These are phyloP conservation scores for Antheraea mylitta DNA, from an alignment of 1,140 invertebrate genomes.

Conservation along the genomic window DNA sequence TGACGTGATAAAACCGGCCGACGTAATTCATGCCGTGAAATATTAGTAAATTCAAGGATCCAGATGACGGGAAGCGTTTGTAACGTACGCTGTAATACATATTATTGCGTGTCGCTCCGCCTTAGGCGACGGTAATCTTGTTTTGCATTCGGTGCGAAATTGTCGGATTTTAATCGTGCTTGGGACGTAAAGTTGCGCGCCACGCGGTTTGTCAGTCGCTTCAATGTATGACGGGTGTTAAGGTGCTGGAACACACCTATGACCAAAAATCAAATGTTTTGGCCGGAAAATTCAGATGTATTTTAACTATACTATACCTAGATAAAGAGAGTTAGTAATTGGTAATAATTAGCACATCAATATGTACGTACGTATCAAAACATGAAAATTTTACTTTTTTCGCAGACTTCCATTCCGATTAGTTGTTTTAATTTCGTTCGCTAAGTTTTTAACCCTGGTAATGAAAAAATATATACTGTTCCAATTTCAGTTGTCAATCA, in stretches of 20 bases:
- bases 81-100: background rate
- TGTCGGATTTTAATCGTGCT: slow-evolving; percentile 63
- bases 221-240: background rate
- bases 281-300: background rate
- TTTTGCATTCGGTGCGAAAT: slow-evolving; percentile 53
- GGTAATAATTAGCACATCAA: too few species aligned
- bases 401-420: too few species aligned
- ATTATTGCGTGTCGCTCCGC: background rate
- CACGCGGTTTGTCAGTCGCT: slow-evolving; percentile 53
- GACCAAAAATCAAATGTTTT: background rate
- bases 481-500: too few species aligned
- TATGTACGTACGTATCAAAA: too few species aligned
- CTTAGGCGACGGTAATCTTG: slow-evolving; percentile 26
- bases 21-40: background rate
- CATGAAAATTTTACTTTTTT: too few species aligned
- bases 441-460: too few species aligned
- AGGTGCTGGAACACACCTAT: background rate
- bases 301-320: too few species aligned
- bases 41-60: background rate
- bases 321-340: too few species aligned
- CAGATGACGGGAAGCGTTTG: background rate
- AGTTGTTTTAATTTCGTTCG: too few species aligned
- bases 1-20: background rate
- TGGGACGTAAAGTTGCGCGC: slow-evolving; percentile 48
- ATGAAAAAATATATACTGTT: too few species aligned